Percentiles rank a stretch among this genome's conserved stretches.
Evolutionary conservation across 2,113 vertebrate genomes (phyloP).

Genomic region (Oriolus oriolus): DNA sequence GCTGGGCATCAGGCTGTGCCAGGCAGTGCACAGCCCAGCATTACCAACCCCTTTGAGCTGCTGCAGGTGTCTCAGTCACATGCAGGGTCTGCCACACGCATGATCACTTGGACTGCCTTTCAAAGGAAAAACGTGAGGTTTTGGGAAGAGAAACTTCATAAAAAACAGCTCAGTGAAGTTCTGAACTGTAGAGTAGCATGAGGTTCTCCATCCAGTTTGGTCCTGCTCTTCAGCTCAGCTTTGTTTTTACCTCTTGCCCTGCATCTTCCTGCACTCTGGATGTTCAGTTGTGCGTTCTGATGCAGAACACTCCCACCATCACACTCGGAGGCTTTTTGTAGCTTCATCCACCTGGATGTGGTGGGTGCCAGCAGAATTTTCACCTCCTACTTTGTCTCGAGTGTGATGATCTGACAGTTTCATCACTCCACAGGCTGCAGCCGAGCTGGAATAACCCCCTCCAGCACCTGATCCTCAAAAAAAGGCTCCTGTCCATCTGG

Average conservation of each 20-base stretch:
- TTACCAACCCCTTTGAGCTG: background rate
- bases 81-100: background rate
- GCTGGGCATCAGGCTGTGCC: background rate
- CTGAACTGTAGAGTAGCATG: background rate
- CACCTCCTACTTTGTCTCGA: background rate
- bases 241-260: background rate
- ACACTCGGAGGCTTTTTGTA: background rate
- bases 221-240: background rate
- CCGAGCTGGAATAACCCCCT: conserved; percentile 44
- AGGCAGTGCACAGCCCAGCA: background rate
- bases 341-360: background rate
- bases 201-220: background rate
- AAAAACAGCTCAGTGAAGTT: background rate
- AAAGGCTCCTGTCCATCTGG: conserved; percentile 75
- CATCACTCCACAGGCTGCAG: conserved; percentile 38
- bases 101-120: background rate
- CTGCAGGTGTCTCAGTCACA: background rate
- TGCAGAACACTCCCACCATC: background rate
- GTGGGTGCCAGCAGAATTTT: background rate
- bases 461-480: conserved; percentile 67
- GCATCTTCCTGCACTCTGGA: background rate
- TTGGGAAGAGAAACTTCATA: background rate
- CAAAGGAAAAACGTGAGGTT: accelerated
- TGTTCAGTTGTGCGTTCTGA: background rate
- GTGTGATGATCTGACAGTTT: background rate